Base-by-base conservation (phyloP, 2,797 vertebrate species). In the Lophotriccus pileatus region DNA sequence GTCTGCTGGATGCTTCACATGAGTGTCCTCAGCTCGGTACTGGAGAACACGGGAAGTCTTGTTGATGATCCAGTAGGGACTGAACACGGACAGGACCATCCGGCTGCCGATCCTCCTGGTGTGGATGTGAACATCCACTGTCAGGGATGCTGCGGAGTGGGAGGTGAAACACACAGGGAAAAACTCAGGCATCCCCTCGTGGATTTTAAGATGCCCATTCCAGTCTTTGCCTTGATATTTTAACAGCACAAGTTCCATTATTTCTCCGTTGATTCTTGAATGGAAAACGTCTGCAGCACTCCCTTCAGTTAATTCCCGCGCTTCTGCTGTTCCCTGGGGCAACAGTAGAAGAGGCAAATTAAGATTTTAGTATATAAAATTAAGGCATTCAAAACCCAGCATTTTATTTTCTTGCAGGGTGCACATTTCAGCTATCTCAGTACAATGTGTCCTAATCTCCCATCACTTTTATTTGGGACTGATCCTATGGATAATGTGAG, bases 21-120 rank as follows among this genome's bases (percentile, higher is more conserved):
- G 97, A 18, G 97, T 69, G 22, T 99, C 99, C 84, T 99, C 99
- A 1, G 99, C 98, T 30, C 94, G 94, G 97, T 99, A 99, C 97
- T 99, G 99, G n/a, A 99, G 98, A 56, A 99, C 97, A 3, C 99
- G 98, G 3, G 98, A 98, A 1, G 99, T 99, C 96, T 99, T 99
- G 97, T 99, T 99, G 97, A 99, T 99, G 72, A 99, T 98, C 99
- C 99, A 99, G 55, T 99, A 99, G 0, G 99, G 99, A 62, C 99
- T 99, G 90, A 98, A 99, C 47, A 99, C 84, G 0, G 99, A 99
- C 49, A 99, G 91, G 72, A 99, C 76, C 83, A 99, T 66, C 4
- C 95, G 98, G 81, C 98, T 97, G 9, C 97, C 82, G 1, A 88
- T 46, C 10, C 62, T 88, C 8, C 96, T 94, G 18, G 97, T 94